Conservation (phyloP, 2,113 vertebrate genomes). For the Ptilonorhynchus violaceus region DNA sequence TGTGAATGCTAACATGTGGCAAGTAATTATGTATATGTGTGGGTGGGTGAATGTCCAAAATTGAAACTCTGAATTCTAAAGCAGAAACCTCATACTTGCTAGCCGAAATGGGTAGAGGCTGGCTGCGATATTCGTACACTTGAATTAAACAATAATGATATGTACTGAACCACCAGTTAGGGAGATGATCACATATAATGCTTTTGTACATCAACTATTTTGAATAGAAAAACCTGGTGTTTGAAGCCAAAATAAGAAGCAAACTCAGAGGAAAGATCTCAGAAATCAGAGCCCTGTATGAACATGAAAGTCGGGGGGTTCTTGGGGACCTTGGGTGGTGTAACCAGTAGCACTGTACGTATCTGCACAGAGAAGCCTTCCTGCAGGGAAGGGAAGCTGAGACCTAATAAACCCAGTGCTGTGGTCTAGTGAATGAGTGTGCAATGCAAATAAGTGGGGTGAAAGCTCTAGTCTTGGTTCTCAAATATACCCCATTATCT, state of each 20-base stretch:
- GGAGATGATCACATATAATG: not conserved
- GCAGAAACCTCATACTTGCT: not conserved
- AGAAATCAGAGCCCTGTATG: not conserved
- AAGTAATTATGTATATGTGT: not conserved
- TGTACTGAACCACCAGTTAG: not conserved
- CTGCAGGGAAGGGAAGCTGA: not conserved
- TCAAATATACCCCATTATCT: not conserved
- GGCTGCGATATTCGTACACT: rapidly evolving
- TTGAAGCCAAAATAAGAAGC: not conserved
- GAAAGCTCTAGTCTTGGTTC: not conserved
- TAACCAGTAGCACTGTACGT: not conserved
- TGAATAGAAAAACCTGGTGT: not conserved
- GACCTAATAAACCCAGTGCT: not conserved
- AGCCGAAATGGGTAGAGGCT: not conserved
- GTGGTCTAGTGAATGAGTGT: not conserved
- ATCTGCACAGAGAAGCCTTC: not conserved
- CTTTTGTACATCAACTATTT: not conserved
- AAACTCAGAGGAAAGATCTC: not conserved
- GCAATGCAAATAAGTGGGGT: not conserved
- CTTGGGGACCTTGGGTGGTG: not conserved
- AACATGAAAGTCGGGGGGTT: not conserved
- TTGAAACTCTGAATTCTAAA: not conserved
- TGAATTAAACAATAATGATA: not conserved
- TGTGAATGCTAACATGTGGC: not conserved
- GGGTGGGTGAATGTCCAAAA: not conserved